These are phyloP conservation scores for Pollenia amentaria DNA, from an alignment of 2,888 invertebrate species.

Conservation along the genomic window DNA sequence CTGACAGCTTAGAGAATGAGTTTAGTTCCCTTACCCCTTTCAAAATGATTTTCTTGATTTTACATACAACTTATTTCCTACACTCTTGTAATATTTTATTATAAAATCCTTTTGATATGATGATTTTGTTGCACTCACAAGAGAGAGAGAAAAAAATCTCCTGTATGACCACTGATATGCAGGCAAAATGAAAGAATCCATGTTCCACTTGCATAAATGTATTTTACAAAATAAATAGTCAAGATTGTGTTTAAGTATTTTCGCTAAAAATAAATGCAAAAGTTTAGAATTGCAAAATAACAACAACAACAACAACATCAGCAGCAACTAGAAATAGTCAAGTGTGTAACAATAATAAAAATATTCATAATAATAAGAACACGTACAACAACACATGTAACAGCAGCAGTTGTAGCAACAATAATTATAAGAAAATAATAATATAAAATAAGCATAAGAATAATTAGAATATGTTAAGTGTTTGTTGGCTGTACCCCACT, in stretches of 20 bases:
- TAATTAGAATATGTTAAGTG: constrained; percentile 84
- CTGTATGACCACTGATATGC: constrained; percentile 21
- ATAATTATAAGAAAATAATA: constrained; percentile 76
- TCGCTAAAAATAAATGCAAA: constrained; percentile 55
- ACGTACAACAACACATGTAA: constrained; percentile 9
- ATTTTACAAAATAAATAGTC: constrained; percentile 36
- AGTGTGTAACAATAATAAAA: constrained; percentile 68
- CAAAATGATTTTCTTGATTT: constrained; percentile 19
- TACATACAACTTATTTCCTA: constrained; percentile 1
- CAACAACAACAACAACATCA: not conserved
- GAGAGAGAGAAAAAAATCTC: not conserved
- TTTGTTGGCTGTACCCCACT: constrained; percentile 78
- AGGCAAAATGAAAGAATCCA: not conserved
- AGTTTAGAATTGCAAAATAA: constrained; percentile 49
- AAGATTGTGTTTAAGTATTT: constrained; percentile 34
- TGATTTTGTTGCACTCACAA: constrained; percentile 32
- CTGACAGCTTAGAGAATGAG: constrained; percentile 27
- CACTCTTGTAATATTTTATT: constrained; percentile 31
- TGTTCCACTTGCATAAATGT: constrained; percentile 59
- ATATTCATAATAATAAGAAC: constrained; percentile 61
- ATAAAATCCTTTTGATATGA: constrained; percentile 61
- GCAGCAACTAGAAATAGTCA: constrained; percentile 57
- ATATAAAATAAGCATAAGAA: constrained; percentile 82
- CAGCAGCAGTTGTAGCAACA: constrained; percentile 63
- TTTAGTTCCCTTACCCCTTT: constrained; percentile 6